Base-by-base conservation (phyloP, 2,113 vertebrate species). In the Takifugu flavidus region DNA sequence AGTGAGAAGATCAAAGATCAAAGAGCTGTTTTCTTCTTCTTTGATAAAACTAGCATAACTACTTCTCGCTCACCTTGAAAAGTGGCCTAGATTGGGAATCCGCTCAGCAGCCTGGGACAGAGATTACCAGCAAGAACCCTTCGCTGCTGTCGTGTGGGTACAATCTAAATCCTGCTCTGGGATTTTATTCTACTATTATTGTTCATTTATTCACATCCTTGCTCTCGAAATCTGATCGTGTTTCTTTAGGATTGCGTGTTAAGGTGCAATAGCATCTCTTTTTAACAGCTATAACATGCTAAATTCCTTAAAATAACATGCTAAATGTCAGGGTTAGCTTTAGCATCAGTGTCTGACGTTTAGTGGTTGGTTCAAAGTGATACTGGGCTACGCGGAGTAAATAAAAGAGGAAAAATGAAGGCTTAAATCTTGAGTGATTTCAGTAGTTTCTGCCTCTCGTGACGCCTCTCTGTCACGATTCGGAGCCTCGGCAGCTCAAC, bases 1-100 rank as follows among this genome's bases (percentile, higher is more conserved):
- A 89, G 85, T 86, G 83, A 82, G 87, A 86, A 82, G 89, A 90
- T 90, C 89, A 91, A 87, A 89, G 91, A 91, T 92, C 88, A 89
- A 82, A 84, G 77, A 74, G 72, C 74, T 75, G 64, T 53, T 80
- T 76, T 47, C 67, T 67, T 43, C 60, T 68, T 65, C 61, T 79
- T 75, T 84, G 77, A 81, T 81, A 76, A 81, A 87, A 77, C 80
- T 82, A 63, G 64, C 62, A 60, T 70, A 83, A 78, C 72, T 82
- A 80, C 78, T 67, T 77, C 62, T 69, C 66, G 63, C 47, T 87
- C 65, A 87, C 85, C 84, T 89, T 85, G 82, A 82, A 67, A 45
- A 74, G 70, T 83, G 89, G 80, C 85, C 89, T 90, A 86, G 75
- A 89, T 89, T 67, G 34, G 42, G 59, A 78, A 66, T 59, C 49